Base-by-base conservation (phyloP, 1,140 invertebrate species). In the Eriosoma lanigerum region DNA sequence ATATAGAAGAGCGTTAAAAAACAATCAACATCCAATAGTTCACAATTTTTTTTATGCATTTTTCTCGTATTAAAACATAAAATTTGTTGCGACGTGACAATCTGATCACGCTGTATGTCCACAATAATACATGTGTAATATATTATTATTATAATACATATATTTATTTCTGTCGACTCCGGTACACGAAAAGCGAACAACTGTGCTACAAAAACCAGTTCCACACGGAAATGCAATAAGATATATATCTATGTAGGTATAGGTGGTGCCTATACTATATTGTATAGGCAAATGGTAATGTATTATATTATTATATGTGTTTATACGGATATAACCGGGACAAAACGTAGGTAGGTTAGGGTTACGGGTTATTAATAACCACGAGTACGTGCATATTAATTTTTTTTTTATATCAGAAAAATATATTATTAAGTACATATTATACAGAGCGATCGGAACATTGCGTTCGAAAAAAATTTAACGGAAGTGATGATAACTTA, bases 301-400 rank as follows among this genome's bases (percentile, higher is more conserved):
- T 68, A 48, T 68, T 26, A 64, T 68, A n/a, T 48, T 17, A 26
- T 24, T 44, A 3, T 24, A 9, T 70, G 8, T 9, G 32, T 76
- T 17, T 60, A 15, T 72, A 29, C 48, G 68, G 56, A 62, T 78
- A 46, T 29, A 78, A 60, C 46, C 75, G 17, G 56, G 38, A 56
- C 75, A 29, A 46, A 78, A 60, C 56, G 75, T 78, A 60, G 56
- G 75, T 78, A 78, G 56, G 75, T 60, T 78, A 78, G 29, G 56
- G 56, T 46, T 78, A 78, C 38, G 75, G 32, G 38, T 58, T 76
- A 52, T 76, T 76, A 76, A 76, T 76, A 78, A 78, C 75, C 32
- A 58, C 32, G 32, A 0, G 73, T 76, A 60, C 44, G 9, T 8
- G 66, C 24, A 26, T 70, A 50, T 19, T 70, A n/a, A n/a, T n/a